Base-by-base conservation (phyloP, 2,888 invertebrate species). In the Nomada flava region DNA sequence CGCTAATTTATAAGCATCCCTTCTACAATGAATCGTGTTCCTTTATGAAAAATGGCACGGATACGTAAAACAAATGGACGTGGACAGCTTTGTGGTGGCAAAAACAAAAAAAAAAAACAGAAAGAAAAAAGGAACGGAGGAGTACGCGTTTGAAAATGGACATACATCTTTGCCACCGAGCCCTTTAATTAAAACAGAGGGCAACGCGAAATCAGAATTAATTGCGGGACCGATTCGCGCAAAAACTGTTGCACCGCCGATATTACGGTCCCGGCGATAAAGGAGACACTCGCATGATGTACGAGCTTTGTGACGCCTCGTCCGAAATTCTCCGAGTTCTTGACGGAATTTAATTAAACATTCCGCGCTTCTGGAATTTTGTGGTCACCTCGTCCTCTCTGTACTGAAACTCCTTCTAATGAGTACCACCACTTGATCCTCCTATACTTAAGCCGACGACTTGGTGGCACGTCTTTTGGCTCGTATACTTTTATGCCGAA, bases 341-440 rank as follows among this genome's bases (percentile, higher is more conserved):
- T 74, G 67, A 60, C 73, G 69, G 70, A 85, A 75, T 88, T 88
- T 88, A 88, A 88, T 88, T 88, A 88, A 88, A 88, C 88, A 88
- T 86, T 88, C 88, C 85, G 72, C 53, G 72, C 18, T 57, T 53
- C 44, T 65, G 80, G 85, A 85, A 88, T 83, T 82, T 63, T 72
- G 76, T 53, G 82, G 73, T 82, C 80, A 65, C 71, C 68, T 64
- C 69, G 53, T 71, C 60, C 63, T n/a, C 52, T 11, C 67, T 53
- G 63, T 72, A 75, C 60, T 53, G 70, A 82, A 86, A 79, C 71
- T 69, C 63, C 79, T 79, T 77, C 82, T 70, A 76, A 81, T 57
- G 76, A 52, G 76, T 71, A 76, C 65, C 29, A 23, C 44, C 15
- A 5, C 26, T 50, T 60, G 71, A 26, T 53, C 23, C 36, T 75